A percentile compares a stretch with the other conserved stretches of the same genome.
These are phyloP conservation scores for Hippopotamyrus pictus DNA, from an alignment of 2,797 vertebrate species.

Conservation along the genomic window DNA sequence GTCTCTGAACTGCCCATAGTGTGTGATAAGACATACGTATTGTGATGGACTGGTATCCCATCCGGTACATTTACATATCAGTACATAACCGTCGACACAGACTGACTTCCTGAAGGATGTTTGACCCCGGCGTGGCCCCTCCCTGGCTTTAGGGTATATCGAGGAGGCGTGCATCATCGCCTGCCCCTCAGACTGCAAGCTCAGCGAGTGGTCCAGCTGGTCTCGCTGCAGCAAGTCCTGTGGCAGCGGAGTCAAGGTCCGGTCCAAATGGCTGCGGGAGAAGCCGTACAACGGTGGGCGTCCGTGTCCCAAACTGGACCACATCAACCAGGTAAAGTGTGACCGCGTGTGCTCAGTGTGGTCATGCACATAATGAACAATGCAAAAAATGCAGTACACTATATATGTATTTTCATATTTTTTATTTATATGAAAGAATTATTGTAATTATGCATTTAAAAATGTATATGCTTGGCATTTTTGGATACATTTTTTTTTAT, in stretches of 20 bases:
- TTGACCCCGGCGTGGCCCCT: neutral
- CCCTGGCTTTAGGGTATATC: constrained; percentile 66
- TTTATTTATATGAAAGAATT: neutral
- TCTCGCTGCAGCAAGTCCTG: constrained; percentile 82
- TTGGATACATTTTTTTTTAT: neutral
- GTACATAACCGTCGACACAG: neutral
- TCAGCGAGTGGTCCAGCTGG: constrained; percentile 85
- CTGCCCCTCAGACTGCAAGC: constrained; percentile 80
- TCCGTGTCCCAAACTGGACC: constrained; percentile 78
- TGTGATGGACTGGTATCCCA: neutral
- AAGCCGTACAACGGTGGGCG: constrained; percentile 78
- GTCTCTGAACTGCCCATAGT: neutral
- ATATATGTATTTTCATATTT: neutral
- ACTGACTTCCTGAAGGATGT: neutral
- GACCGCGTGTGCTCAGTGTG: neutral
- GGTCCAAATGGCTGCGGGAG: constrained; percentile 80
- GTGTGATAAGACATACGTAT: neutral
- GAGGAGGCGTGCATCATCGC: constrained; percentile 82
- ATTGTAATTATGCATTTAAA: neutral
- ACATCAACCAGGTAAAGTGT: constrained; percentile 73
- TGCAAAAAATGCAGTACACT: neutral
- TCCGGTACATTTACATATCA: neutral
- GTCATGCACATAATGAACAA: neutral
- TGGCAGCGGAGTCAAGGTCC: constrained; percentile 78
- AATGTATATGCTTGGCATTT: neutral